Evolutionary conservation across 1,140 invertebrate genomes (phyloP), one percentile per base, ranked within the genome.

Genomic region (Megalonaias nervosa): DNA sequence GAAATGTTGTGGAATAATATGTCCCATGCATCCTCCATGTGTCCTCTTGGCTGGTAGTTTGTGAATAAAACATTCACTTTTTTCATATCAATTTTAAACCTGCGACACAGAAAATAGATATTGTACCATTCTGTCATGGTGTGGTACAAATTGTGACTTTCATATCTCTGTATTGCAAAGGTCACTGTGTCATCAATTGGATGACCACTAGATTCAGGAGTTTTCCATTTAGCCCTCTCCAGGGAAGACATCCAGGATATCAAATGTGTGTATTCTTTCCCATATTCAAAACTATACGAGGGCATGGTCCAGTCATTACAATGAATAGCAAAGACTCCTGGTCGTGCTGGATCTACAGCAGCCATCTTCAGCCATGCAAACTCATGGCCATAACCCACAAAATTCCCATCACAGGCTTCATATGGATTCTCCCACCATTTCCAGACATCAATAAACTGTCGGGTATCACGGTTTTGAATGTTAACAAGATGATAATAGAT

Each of bases 111-210:
- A 15, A 90, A 78, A 72, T 88, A 90, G 9, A 87, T 85, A 75
- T 89, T 89, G 72, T 86, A 90, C 75, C 84, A 88, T 75, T 90
- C 89, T 19, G 89, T 89, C 84, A 90, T 88, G 2, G 87, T 87
- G 79, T 90, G 89, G 74, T 89, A 90, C 26, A 90, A 67, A 78
- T 90, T 90, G 2, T 81, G 88, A 78, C 89, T 90, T 67, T 90
- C 89, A 76, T 88, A 89, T 31, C 89, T 70, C 31, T 75, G 71
- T 1, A 88, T 71, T 31, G 85, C 87, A 31, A 88, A 70, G 0
- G 85, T 71, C 38, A 85, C 74, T n/a, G 74, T 72, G 14, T 64
- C 58, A 17, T 76, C 64, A 26, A 70, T 14, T 15, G 38, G 38
- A 48, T 48, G 38, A 55, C 71, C 21, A 72, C 55, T 14, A 38